Percentiles rank a stretch among this genome's conserved stretches.
These are phyloP conservation scores for Heliconius erato DNA, from an alignment of 2,888 invertebrate genomes.

Conservation along the genomic window DNA sequence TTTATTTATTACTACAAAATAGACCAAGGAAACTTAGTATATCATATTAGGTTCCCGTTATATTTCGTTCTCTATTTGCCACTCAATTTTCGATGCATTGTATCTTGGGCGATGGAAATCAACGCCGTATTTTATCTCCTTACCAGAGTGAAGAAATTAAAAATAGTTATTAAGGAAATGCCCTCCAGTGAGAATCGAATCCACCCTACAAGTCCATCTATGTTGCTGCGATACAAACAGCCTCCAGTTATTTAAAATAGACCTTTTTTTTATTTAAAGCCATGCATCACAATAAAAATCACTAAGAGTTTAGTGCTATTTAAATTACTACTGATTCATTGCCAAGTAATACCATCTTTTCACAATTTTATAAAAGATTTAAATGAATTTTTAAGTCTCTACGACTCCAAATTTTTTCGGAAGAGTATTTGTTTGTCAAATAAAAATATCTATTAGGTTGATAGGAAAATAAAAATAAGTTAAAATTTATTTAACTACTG, in stretches of 20 bases:
- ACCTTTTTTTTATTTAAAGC: background rate
- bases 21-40: too few species aligned
- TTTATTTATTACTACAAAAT: background rate
- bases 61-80: too few species aligned
- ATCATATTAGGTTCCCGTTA: too few species aligned
- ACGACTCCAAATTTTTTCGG: too few species aligned
- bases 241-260: background rate
- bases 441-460: background rate
- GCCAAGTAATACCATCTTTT: background rate
- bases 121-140: background rate
- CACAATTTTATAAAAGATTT: background rate
- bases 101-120: background rate
- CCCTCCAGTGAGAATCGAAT: background rate
- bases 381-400: too few species aligned
- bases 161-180: background rate
- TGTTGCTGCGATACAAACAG: background rate
- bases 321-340: constrained; percentile 6
- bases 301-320: constrained; percentile 8
- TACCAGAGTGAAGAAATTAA: background rate
- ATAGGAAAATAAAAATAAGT: background rate
- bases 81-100: background rate
- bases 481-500: background rate
- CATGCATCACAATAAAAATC: background rate
- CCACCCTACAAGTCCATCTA: background rate
- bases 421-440: too few species aligned